Percentiles rank a stretch among this genome's conserved stretches.
Evolutionary conservation across 2,113 vertebrate species (phyloP).

Genomic region (Mustelus asterias): DNA sequence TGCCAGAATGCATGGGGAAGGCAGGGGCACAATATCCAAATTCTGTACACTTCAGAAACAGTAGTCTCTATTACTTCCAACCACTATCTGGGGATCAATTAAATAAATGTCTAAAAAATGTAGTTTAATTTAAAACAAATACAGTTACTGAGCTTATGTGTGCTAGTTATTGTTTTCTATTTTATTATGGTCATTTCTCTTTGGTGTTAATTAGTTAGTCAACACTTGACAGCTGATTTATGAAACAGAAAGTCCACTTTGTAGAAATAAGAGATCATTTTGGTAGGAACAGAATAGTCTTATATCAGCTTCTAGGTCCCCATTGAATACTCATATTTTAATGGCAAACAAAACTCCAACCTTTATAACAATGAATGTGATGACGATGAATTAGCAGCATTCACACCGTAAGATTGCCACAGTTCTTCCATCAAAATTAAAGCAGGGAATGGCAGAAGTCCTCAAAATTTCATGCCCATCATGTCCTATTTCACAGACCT

Average conservation of each 20-base stretch:
- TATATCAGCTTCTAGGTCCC: neutral
- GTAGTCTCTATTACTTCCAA: neutral
- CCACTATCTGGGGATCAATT: neutral
- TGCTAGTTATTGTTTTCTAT: neutral
- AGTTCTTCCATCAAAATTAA: neutral
- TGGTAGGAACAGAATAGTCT: neutral
- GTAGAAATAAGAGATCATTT: neutral
- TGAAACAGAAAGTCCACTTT: neutral
- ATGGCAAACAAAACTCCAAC: neutral
- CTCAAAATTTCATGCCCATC: neutral
- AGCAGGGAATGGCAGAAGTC: neutral
- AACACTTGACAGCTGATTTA: neutral
- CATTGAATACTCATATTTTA: neutral
- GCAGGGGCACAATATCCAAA: neutral
- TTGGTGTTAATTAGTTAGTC: neutral
- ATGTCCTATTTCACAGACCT: neutral
- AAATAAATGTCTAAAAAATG: neutral
- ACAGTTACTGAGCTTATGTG: neutral
- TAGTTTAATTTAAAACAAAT: neutral
- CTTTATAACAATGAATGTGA: neutral
- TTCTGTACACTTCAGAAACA: neutral
- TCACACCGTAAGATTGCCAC: neutral
- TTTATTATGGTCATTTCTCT: neutral
- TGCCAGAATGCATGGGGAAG: neutral
- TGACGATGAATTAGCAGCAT: neutral